Base-by-base conservation (phyloP, 2,113 vertebrate genomes). In the Cryptomyrus ogoouensis region DNA sequence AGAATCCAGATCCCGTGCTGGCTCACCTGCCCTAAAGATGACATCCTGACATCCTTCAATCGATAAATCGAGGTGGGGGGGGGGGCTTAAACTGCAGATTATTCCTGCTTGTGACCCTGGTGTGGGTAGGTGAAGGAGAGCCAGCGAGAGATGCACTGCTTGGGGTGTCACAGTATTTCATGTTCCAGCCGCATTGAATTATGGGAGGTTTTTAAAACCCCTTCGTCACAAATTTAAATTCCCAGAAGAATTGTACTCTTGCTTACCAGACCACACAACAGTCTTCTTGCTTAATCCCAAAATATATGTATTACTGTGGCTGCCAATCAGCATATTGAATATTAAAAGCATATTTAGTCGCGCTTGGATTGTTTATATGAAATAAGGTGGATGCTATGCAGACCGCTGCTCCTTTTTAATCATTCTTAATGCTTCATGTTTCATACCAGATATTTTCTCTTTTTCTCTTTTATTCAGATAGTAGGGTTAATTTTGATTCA, bases 341-440 rank as follows among this genome's bases (percentile, higher is more conserved):
- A 80, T 88, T 90, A 80, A 88, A 46, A 77, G 44, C n/a, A 44
- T 87, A 39, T 88, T 90, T 90, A 80, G 89, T 90, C 66, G 46
- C 47, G 42, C 85, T 88, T 90, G 90, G 35, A 53, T 31, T 80
- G 90, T 56, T 90, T 58, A 56, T 88, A 90, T 83, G 39, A 53
- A 88, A 88, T 44, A 56, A 27, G 9, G 15, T 27, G 1, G 31
- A 39, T 46, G 10, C 15, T 31, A 2, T n/a, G 4, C 15, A 42
- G 39, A 66, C 19, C 10, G 8, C 87, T 5, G 21, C 9, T 88
- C 35, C 39, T 39, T 88, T 58, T 88, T 39, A 62, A 7, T 39
- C 7, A 27, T 3, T 44, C 21, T n/a, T 66, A 66, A 88, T 88
- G 39, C 39, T 88, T 39, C 19, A 24, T 44, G 5, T 66, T 88